phyloP scores from a whole-genome alignment of 2,888 invertebrate genomes.

The Chelonus formosanus region DNA sequence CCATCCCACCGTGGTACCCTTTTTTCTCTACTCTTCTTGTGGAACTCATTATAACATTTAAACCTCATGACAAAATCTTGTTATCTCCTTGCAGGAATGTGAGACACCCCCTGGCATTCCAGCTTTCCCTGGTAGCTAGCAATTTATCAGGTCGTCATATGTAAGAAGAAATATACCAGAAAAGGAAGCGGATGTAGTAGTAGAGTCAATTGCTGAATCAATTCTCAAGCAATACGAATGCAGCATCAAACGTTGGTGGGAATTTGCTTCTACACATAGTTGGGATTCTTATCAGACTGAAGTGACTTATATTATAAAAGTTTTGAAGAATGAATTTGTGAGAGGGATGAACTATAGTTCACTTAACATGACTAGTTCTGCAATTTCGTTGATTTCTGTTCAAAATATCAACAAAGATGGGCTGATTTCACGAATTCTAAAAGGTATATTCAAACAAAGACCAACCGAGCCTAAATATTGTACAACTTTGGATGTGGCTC shows the following conservation, averaged over 20 bases:
- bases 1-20: slow-evolving; percentile 34
- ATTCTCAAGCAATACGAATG: slow-evolving; percentile 43
- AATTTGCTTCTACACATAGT: slow-evolving; percentile 33
- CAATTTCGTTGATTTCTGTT: slow-evolving; percentile 32
- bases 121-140: slow-evolving; percentile 30
- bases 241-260: slow-evolving; percentile 40
- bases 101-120: slow-evolving; percentile 22
- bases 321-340: slow-evolving; percentile 33
- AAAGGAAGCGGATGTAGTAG: slow-evolving; percentile 32
- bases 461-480: slow-evolving; percentile 27
- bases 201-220: slow-evolving; percentile 38
- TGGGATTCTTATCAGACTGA: slow-evolving; percentile 2
- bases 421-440: slow-evolving; percentile 26
- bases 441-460: slow-evolving; percentile 27
- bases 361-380: slow-evolving; percentile 34
- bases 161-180: slow-evolving; percentile 23
- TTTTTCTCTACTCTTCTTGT: slow-evolving; percentile 19
- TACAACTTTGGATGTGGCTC: slow-evolving; percentile 26
- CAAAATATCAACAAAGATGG: slow-evolving; percentile 15
- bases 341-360: slow-evolving; percentile 33
- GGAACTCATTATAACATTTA: slow-evolving; percentile 5
- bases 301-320: slow-evolving; percentile 22
- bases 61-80: slow-evolving; percentile 9
- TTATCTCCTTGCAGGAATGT: slow-evolving; percentile 26
- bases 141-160: slow-evolving; percentile 27